Evolutionary conservation across 2,797 vertebrate species (phyloP).

Genomic region (Telmatherina bonti): DNA sequence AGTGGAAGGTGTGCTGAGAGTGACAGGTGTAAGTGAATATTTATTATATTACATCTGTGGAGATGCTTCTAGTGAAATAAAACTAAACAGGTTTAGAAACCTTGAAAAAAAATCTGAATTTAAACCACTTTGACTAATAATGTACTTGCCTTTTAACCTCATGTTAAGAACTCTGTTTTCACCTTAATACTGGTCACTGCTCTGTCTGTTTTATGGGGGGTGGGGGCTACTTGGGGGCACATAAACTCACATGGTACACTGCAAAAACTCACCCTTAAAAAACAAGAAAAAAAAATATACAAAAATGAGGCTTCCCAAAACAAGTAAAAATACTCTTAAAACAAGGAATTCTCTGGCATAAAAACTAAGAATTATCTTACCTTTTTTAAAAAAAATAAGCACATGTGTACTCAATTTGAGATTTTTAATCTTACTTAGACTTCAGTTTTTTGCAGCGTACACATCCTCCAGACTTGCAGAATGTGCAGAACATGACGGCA

Average conservation of each 20-base stretch:
- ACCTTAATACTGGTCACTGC: neutral
- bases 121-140: neutral
- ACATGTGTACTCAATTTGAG: no score
- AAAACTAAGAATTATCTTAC: no score
- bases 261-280: no score
- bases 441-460: no score
- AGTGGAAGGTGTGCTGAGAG: conserved; percentile 94
- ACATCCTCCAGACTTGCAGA: neutral
- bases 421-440: no score
- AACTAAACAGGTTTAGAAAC: neutral
- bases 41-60: neutral
- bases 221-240: neutral
- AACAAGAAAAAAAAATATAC: no score
- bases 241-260: neutral
- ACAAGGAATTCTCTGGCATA: no score
- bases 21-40: conserved; percentile 89
- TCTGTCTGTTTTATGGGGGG: neutral
- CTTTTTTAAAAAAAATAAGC: no score
- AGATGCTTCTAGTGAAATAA: no score
- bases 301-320: no score
- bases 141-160: neutral
- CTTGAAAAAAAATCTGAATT: neutral
- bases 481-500: neutral
- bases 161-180: neutral
- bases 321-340: no score